phyloP scores from a whole-genome alignment of 2,113 vertebrate genomes.

The Origma solitaria region DNA sequence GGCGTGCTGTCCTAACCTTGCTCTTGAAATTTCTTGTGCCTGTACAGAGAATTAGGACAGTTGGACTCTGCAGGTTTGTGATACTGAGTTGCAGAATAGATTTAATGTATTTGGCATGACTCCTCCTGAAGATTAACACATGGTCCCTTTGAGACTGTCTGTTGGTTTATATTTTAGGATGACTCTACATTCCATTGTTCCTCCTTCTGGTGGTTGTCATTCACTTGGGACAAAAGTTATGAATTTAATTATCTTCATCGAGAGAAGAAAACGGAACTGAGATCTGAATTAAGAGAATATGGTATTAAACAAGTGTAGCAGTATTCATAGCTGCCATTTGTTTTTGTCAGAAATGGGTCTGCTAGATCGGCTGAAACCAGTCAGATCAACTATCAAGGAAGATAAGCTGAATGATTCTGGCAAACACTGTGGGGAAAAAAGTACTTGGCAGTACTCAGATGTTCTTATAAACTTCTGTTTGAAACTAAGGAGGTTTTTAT shows the following conservation, averaged over 20 bases:
- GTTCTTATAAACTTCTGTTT: background rate
- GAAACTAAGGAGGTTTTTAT: background rate
- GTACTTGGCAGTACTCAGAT: background rate
- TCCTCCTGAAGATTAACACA: background rate
- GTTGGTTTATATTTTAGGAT: background rate
- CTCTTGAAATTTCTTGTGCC: background rate
- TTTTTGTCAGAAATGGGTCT: background rate
- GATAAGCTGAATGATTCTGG: background rate
- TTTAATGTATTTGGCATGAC: background rate
- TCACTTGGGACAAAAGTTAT: background rate
- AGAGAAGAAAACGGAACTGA: background rate
- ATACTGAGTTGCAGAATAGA: background rate
- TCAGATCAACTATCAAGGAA: background rate
- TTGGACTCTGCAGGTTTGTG: background rate
- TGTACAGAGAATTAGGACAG: background rate
- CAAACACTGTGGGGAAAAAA: background rate
- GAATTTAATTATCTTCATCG: background rate
- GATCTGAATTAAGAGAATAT: background rate
- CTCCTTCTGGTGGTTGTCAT: background rate
- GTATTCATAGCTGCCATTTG: background rate
- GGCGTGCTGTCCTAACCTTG: background rate
- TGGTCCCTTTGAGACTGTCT: background rate
- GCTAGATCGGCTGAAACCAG: background rate
- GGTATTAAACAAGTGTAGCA: background rate
- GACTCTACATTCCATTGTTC: background rate